Conservation (phyloP, 2,888 invertebrate species). For the Branchinecta sandiegonensis region DNA sequence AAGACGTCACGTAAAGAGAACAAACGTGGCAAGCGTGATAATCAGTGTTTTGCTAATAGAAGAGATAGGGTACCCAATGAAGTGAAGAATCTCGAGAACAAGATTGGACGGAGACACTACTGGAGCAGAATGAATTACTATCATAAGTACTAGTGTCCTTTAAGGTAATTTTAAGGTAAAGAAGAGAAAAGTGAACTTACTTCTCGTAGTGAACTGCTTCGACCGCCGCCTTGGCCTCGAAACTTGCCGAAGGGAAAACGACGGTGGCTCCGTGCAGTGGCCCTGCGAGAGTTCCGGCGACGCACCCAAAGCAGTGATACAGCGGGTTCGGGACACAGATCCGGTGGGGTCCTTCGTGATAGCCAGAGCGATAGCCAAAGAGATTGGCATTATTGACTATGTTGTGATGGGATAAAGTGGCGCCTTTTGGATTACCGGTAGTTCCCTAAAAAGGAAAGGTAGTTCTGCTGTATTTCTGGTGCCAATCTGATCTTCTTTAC, state of each 20-base stretch:
- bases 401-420: conserved; percentile 51
- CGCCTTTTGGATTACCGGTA: conserved; percentile 38
- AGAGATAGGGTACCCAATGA: too few relatives aligned
- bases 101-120: too few relatives aligned
- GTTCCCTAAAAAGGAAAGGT: conserved; percentile 33
- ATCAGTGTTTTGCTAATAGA: too few relatives aligned
- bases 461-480: too few relatives aligned
- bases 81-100: too few relatives aligned
- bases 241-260: conserved; percentile 45
- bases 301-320: conserved; percentile 66
- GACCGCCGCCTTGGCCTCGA: conserved; percentile 47
- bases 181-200: conserved; percentile 34
- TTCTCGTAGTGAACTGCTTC: conserved; percentile 49
- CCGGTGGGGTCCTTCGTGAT: conserved; percentile 33
- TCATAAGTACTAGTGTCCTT: too few relatives aligned
- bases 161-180: neutral
- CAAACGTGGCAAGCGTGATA: too few relatives aligned
- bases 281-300: conserved; percentile 44
- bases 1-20: too few relatives aligned
- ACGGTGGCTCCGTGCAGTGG: conserved; percentile 47
- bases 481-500: too few relatives aligned
- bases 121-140: too few relatives aligned
- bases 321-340: conserved; percentile 51
- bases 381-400: conserved; percentile 59
- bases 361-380: conserved; percentile 41